Base-by-base conservation (phyloP, 2,888 invertebrate species). In the Eustalomyia histrio region DNA sequence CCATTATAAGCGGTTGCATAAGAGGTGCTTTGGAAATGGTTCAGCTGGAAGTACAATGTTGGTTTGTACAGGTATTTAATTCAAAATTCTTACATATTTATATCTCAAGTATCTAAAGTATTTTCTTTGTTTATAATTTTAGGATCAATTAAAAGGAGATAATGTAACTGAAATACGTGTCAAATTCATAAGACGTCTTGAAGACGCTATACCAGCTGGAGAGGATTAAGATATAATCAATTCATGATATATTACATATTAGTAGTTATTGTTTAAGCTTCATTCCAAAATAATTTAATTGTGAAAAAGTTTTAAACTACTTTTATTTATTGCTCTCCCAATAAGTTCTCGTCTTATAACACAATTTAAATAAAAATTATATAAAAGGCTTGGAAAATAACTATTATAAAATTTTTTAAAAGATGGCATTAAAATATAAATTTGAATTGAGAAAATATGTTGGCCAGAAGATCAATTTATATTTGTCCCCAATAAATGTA, bases 11-110 rank as follows among this genome's bases (percentile, higher is more conserved):
- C 80, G 99, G 99, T 0, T 94, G 95, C 35, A 94, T 97, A 73
- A 93, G 98, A 81, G 99, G 99, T 17, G 98, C 99, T 9, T 92
- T 99, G 86, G 99, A 99, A 93, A 99, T 99, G 97, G 98, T 99
- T 52, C 99, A 99, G 90, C 93, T 99, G 89, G 99, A 99, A 91
- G 96, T 99, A 7, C 95, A 96, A 87, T 95, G 96, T 85, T 97
- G 96, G 95, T 97, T 99, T 92, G 95, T 96, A 1, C 95, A 94
- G 92, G 93, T 93, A 87, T 79, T 83, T 78, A 53, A 9, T 39
- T 39, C 9, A 39, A 39, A 12, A 39, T 39, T 29, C 6, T 29
- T 29, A 2, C 2, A 3, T 29, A 29, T 29, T 29, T 29, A 6
- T 29, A 29, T 29, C 29, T 6, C 29, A 35, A 6, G 16, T 8